A percentile compares a stretch with the other conserved stretches of the same genome.
phyloP scores from a whole-genome alignment of 2,797 vertebrate genomes.

The Numenius phaeopus region DNA sequence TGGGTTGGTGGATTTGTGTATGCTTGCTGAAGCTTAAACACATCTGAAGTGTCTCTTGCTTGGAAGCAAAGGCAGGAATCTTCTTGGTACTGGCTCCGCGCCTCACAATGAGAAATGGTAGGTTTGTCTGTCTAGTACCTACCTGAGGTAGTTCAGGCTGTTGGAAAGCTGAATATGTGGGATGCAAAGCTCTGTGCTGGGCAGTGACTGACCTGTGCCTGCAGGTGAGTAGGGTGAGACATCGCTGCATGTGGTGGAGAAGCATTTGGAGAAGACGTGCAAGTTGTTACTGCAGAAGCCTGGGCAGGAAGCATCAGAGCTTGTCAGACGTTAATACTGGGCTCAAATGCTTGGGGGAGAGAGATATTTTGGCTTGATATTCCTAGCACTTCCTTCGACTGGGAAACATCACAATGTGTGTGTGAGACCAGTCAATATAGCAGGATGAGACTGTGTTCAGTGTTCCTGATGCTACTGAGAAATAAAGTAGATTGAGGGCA shows the following conservation, averaged over 20 bases:
- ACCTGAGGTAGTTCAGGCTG: not conserved
- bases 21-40: not conserved
- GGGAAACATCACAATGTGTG: not conserved
- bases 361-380: not conserved
- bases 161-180: not conserved
- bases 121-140: too few species aligned
- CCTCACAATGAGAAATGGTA: rapidly evolving
- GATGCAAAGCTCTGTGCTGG: not conserved
- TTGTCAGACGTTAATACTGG: rapidly evolving
- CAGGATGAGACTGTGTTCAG: not conserved
- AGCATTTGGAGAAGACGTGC: not conserved
- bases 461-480: not conserved
- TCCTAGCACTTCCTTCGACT: not conserved
- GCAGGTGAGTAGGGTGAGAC: not conserved
- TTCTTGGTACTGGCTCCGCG: not conserved
- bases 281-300: not conserved
- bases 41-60: not conserved
- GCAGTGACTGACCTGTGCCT: not conserved
- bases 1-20: not conserved
- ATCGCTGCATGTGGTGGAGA: rapidly evolving
- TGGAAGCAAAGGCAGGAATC: not conserved
- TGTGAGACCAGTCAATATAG: not conserved
- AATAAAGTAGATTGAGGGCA: not conserved
- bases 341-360: not conserved
- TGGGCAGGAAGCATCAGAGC: not conserved